A percentile compares a stretch with the other conserved stretches of the same genome.
Evolutionary conservation across 2,113 vertebrate species (phyloP).

Genomic region (Lethenteron camtschaticum): DNA sequence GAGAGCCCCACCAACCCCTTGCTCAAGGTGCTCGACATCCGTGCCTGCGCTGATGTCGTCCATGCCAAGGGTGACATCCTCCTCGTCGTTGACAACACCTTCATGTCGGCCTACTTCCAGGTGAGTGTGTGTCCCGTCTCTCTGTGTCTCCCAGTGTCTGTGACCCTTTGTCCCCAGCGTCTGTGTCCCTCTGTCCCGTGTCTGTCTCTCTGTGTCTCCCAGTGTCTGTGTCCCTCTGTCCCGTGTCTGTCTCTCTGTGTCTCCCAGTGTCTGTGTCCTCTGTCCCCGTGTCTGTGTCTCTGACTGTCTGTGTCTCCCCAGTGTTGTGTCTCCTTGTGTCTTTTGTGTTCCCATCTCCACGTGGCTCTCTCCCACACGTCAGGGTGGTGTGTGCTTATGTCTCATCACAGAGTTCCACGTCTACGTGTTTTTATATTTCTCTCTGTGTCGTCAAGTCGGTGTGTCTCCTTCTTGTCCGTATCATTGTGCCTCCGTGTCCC

Average conservation of each 20-base stretch:
- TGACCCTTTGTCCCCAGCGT: slow-evolving; percentile 9
- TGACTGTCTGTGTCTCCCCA: no score
- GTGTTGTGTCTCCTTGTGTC: no score
- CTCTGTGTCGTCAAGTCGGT: no score
- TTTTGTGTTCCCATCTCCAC: no score
- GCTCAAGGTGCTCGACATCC: slow-evolving; percentile 61
- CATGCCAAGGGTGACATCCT: slow-evolving; percentile 39
- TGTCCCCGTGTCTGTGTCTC: no score
- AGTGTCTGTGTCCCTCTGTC: slow-evolving; percentile 76
- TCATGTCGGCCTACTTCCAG: slow-evolving; percentile 92
- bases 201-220: slow-evolving; percentile 70
- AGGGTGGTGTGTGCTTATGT: no score
- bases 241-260: slow-evolving; percentile 40
- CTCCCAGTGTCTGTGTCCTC: neutral
- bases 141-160: neutral
- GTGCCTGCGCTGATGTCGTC: slow-evolving; percentile 31
- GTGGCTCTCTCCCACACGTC: no score
- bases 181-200: slow-evolving; percentile 13
- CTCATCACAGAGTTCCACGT: no score
- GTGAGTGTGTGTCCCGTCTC: slow-evolving; percentile 20
- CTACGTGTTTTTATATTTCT: no score
- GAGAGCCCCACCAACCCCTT: slow-evolving; percentile 71
- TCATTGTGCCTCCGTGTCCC: no score
- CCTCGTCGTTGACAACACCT: slow-evolving; percentile 72
- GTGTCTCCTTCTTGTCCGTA: no score